Percentiles rank a stretch among this genome's conserved stretches.
These are phyloP conservation scores for Drosophila ercepeae DNA, from an alignment of 1,140 invertebrate species.

Conservation along the genomic window DNA sequence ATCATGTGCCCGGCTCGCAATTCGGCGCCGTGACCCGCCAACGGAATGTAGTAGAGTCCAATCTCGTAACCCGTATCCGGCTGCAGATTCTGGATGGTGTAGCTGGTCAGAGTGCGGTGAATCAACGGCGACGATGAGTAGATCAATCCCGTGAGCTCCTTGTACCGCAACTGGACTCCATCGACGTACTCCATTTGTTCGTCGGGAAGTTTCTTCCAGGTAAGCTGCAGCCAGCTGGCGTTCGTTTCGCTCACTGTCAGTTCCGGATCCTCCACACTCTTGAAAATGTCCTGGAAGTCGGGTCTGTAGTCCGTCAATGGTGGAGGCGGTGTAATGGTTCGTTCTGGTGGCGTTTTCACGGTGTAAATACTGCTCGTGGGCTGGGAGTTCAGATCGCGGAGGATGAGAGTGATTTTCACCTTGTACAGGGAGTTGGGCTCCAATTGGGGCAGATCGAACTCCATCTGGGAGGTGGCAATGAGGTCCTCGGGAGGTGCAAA, in stretches of 20 bases:
- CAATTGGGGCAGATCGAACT: conserved; percentile 91
- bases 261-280: conserved; percentile 86
- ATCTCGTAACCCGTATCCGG: conserved; percentile 90
- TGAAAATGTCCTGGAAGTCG: conserved; percentile 82
- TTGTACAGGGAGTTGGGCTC: conserved; percentile 92
- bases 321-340: conserved; percentile 78
- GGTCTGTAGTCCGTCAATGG: conserved; percentile 78
- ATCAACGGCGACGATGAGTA: conserved; percentile 91
- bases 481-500: conserved; percentile 93
- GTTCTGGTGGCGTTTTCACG: conserved; percentile 87
- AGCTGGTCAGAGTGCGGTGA: conserved; percentile 88
- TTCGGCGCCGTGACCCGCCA: conserved; percentile 89
- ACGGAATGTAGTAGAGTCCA: conserved; percentile 90
- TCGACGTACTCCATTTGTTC: conserved; percentile 89
- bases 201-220: conserved; percentile 92
- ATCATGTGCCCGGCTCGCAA: conserved; percentile 88
- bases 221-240: conserved; percentile 90
- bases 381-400: conserved; percentile 89
- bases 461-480: conserved; percentile 92
- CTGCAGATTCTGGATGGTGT: conserved; percentile 89
- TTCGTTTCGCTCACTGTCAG: conserved; percentile 90
- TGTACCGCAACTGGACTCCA: conserved; percentile 88
- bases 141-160: conserved; percentile 88
- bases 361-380: conserved; percentile 90
- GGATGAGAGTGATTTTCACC: conserved; percentile 90